Base-by-base conservation (phyloP, 2,113 vertebrate species). In the Conger conger region DNA sequence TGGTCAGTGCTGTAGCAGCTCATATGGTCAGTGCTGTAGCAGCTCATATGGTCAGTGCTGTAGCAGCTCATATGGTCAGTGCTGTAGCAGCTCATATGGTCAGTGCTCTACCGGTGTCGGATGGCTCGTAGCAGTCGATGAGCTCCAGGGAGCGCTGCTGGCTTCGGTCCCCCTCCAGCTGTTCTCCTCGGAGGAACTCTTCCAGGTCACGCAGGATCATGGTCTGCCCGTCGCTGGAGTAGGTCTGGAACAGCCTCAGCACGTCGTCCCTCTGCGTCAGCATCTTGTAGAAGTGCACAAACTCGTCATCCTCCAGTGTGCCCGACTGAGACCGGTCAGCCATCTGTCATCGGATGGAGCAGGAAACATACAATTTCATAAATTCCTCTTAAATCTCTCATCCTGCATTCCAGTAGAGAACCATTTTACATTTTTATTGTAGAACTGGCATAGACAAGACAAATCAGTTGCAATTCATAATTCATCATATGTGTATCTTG, bases 231-330 rank as follows among this genome's bases (percentile, higher is more conserved):
- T 99, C 96, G 85, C 93, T 95, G 0, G 98, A 99, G 90, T 95
- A 97, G 7, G 95, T 93, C 91, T 95, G 95, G 90, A 99, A 99
- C 82, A 99, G 90, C 87, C 95, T 94, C 88, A 95, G 92, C 50
- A 99, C 94, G 18, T 99, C 98, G 1, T 94, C 92, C n/a, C 98
- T 95, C 87, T 97, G 93, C 0, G 97, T 99, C 84, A 99, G 93
- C 60, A 97, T 94, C 92, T 98, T 97, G 88, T 99, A 99, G 94
- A 99, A 99, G 60, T 95, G 89, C 79, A 99, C 96, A 60, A 99
- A 99, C 91, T 99, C 96, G 80, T 98, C 95, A 8, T 95, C 96
- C 87, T 97, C 97, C 90, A 99, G 91, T 0, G 96, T 95, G 23
- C 94, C 95, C 0, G 96, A 95, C 42, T 96, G 90, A 0, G 96